Conservation (phyloP, 53 echinoderm and acorn worm species). For the Echinarachnius parma region DNA sequence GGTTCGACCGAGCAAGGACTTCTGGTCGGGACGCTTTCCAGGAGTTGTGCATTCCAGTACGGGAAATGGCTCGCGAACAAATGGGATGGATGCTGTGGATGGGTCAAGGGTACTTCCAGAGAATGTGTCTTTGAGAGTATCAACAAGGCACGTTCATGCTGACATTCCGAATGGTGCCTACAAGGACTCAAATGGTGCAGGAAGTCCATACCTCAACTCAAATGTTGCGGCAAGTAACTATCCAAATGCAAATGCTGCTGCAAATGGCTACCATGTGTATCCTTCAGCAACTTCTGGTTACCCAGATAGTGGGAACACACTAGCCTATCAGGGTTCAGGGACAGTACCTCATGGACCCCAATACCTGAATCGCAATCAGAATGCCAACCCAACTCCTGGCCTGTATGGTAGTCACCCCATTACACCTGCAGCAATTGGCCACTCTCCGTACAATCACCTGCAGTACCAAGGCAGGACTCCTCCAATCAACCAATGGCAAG, state of each 20-base stretch:
- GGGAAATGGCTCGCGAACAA: neutral
- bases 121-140: neutral
- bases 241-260: no score
- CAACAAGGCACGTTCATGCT: neutral
- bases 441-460: no score
- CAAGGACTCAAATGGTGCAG: no score
- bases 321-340: no score
- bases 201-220: no score
- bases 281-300: no score
- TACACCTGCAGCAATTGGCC: no score
- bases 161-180: neutral
- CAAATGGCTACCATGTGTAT: no score
- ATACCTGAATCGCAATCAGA: conserved; percentile 23
- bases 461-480: neutral
- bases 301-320: no score
- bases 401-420: neutral
- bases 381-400: conserved; percentile 25
- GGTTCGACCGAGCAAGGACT: conserved; percentile 29
- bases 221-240: no score
- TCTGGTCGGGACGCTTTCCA: conserved; percentile 33
- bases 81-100: conserved; percentile 7
- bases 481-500: conserved; percentile 20
- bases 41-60: neutral
- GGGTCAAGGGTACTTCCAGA: no score
- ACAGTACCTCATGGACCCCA: no score